These are phyloP conservation scores for Sweltsa coloradensis DNA, from an alignment of 1,140 invertebrate genomes.

Conservation along the genomic window DNA sequence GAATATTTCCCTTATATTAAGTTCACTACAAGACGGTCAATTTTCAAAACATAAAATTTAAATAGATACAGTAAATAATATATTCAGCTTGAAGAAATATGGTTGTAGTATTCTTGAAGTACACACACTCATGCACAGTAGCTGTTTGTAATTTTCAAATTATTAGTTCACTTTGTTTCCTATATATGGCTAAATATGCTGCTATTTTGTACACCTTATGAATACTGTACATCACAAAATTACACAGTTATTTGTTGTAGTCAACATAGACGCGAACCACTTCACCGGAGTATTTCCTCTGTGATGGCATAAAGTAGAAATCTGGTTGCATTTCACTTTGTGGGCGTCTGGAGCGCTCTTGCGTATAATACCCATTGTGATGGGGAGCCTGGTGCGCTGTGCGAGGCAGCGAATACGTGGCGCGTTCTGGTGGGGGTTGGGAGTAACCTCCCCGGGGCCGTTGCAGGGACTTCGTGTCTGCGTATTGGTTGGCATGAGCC, in stretches of 20 bases:
- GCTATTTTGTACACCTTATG: too few species aligned
- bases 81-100: too few species aligned
- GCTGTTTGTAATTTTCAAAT: too few species aligned
- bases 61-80: too few species aligned
- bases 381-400: constrained; percentile 24
- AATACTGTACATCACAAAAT: too few species aligned
- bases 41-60: too few species aligned
- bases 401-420: constrained; percentile 35
- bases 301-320: constrained; percentile 92
- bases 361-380: constrained; percentile 37
- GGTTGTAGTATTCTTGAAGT: too few species aligned
- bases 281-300: constrained; percentile 84
- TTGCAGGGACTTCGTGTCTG: constrained; percentile 45
- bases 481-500: constrained; percentile 32
- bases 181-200: too few species aligned
- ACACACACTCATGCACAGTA: too few species aligned
- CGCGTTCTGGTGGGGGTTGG: constrained; percentile 25
- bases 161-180: too few species aligned
- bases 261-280: constrained; percentile 84
- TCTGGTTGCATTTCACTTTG: constrained; percentile 49
- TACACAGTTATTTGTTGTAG: constrained; percentile 40
- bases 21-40: too few species aligned
- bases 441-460: constrained; percentile 29
- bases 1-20: too few species aligned
- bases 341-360: constrained; percentile 24